These are phyloP conservation scores for Cartodere bifasciata DNA, from an alignment of 2,888 invertebrate genomes.

Conservation along the genomic window DNA sequence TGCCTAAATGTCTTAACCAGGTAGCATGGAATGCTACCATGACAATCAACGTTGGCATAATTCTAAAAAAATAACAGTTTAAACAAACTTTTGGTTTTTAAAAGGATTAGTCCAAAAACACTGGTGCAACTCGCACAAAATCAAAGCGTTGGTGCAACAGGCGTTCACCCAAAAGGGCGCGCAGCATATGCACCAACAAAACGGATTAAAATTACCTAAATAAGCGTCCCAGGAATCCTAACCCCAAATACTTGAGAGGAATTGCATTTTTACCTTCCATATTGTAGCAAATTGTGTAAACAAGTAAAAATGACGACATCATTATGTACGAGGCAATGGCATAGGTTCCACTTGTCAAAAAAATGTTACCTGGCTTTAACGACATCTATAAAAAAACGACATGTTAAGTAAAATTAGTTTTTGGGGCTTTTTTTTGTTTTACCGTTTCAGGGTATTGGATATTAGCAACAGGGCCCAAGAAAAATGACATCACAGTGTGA, in stretches of 20 bases:
- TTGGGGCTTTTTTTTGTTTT: no score
- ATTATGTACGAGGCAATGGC: not conserved
- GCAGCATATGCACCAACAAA: no score
- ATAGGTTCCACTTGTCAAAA: not conserved
- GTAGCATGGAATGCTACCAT: slow-evolving; percentile 20
- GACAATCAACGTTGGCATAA: slow-evolving; percentile 19
- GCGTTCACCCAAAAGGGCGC: not conserved
- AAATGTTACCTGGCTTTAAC: not conserved
- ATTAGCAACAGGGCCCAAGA: slow-evolving; percentile 21
- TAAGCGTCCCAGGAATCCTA: no score
- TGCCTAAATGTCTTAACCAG: slow-evolving; percentile 19
- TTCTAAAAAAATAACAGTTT: slow-evolving; percentile 16
- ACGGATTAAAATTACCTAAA: no score
- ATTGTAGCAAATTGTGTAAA: no score
- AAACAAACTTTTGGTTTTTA: slow-evolving; percentile 1
- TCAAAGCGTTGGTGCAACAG: not conserved
- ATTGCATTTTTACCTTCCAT: no score
- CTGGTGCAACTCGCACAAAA: not conserved
- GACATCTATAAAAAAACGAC: not conserved
- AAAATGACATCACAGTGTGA: slow-evolving; percentile 21
- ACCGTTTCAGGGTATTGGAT: slow-evolving; percentile 22
- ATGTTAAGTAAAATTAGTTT: no score
- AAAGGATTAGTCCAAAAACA: not conserved
- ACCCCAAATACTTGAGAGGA: no score
- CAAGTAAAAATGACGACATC: slow-evolving; percentile 2